Conservation (phyloP, 2,797 vertebrate genomes). For the Monodelphis domestica region DNA sequence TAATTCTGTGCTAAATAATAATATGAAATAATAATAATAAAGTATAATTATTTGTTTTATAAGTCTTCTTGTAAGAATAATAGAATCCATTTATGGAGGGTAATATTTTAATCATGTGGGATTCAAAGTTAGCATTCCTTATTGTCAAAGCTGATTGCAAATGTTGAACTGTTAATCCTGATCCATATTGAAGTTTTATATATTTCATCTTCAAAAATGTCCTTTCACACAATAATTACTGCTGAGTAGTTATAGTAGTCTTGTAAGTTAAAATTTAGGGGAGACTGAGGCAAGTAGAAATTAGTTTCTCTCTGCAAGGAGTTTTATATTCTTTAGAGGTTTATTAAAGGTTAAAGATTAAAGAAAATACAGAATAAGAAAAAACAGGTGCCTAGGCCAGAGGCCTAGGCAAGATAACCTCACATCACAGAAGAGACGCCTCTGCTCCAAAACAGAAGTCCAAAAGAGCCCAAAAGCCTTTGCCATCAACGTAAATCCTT, state of each 20-base stretch:
- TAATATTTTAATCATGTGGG: neutral
- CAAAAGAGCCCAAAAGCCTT: no score
- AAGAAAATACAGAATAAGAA: no score
- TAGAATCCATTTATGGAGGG: neutral
- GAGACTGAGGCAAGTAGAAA: no score
- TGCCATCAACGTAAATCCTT: no score
- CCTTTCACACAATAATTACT: neutral
- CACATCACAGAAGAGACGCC: no score
- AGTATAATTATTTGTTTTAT: neutral
- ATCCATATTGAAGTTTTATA: neutral
- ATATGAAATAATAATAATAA: neutral
- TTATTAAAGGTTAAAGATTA: no score
- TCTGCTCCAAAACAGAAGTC: no score
- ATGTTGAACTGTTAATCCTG: neutral
- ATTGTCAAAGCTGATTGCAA: neutral
- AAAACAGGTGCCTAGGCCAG: no score
- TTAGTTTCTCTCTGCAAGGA: no score
- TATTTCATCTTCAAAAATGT: neutral
- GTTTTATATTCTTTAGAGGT: no score
- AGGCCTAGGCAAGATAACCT: no score
- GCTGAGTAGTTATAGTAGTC: neutral
- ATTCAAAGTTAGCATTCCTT: neutral
- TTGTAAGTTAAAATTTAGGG: no score
- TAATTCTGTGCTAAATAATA: neutral
- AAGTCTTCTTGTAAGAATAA: neutral